Conservation (phyloP, 1,140 invertebrate genomes). For the Apolygus lucorum region DNA sequence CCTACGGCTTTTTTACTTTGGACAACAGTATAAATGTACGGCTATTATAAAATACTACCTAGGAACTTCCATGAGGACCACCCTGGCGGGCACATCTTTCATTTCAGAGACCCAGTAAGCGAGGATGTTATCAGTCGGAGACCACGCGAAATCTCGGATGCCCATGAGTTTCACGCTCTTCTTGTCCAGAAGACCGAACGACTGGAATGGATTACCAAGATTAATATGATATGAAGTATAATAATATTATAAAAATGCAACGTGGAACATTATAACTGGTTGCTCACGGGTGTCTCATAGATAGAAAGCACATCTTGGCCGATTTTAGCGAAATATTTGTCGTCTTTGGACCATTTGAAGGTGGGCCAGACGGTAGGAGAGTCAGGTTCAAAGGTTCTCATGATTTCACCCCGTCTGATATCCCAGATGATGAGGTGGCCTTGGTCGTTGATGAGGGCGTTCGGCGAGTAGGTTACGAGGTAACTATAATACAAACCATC, state of each 20-base stretch:
- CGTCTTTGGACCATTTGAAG: conserved; percentile 95
- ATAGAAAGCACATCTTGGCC: conserved; percentile 78
- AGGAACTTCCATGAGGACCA: conserved; percentile 74
- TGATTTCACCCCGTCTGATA: conserved; percentile 82
- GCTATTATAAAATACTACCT: no score
- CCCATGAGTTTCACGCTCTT: conserved; percentile 89
- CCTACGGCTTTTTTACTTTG: no score
- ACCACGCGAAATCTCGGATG: conserved; percentile 94
- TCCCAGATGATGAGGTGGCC: conserved; percentile 88
- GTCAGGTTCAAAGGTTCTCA: conserved; percentile 81
- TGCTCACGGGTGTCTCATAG: conserved; percentile 81
- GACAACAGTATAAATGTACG: no score
- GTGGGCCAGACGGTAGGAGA: conserved; percentile 79
- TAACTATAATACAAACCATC: conserved; percentile 47
- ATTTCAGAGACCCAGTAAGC: conserved; percentile 99
- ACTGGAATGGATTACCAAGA: conserved; percentile 52
- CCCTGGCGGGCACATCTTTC: conserved; percentile 78
- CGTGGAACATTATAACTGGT: no score
- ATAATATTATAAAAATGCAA: no score
- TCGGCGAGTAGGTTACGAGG: conserved; percentile 81
- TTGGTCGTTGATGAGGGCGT: conserved; percentile 45
- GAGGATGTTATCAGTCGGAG: conserved; percentile 90
- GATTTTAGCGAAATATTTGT: conserved; percentile 90
- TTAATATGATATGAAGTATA: no score
- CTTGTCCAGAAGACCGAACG: conserved; percentile 85